Conservation (phyloP, 2,113 vertebrate genomes). For the Hiodon alosoides region DNA sequence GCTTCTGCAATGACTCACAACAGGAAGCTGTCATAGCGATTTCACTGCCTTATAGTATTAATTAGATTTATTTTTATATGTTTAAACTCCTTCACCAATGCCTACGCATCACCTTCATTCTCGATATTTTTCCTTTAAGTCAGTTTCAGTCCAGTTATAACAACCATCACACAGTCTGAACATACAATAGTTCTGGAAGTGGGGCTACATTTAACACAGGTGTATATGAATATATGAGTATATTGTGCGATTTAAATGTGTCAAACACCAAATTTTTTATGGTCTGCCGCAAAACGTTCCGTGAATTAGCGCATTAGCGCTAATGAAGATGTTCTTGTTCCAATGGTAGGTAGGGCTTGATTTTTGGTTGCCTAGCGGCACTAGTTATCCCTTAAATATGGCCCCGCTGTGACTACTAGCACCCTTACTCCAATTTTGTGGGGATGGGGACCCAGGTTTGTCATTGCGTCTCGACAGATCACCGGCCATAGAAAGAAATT, state of each 20-base stretch:
- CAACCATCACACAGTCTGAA: constrained; percentile 1
- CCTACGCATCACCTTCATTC: too few species aligned
- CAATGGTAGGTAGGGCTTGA: constrained; percentile 24
- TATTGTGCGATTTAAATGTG: constrained; percentile 54
- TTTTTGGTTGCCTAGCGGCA: too few species aligned
- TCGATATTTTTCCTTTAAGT: not conserved
- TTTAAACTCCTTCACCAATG: too few species aligned
- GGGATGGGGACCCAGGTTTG: too few species aligned
- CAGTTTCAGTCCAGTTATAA: not conserved
- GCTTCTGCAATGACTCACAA: not conserved
- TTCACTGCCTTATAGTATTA: too few species aligned
- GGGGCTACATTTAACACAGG: not conserved
- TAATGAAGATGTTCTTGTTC: constrained; percentile 51
- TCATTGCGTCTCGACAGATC: too few species aligned
- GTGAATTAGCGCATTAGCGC: constrained; percentile 50
- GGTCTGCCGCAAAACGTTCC: constrained; percentile 34
- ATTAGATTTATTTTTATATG: too few species aligned
- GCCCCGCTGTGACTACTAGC: too few species aligned
- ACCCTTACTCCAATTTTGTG: too few species aligned
- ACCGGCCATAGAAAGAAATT: constrained; percentile 33
- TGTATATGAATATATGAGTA: not conserved
- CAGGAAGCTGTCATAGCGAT: not conserved
- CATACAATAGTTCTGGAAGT: not conserved
- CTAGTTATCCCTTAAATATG: too few species aligned
- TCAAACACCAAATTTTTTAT: constrained; percentile 55